Evolutionary conservation across 2,888 invertebrate species (phyloP), one percentile per base, ranked within the genome.

Genomic region (Melinaea marsaeus): DNA sequence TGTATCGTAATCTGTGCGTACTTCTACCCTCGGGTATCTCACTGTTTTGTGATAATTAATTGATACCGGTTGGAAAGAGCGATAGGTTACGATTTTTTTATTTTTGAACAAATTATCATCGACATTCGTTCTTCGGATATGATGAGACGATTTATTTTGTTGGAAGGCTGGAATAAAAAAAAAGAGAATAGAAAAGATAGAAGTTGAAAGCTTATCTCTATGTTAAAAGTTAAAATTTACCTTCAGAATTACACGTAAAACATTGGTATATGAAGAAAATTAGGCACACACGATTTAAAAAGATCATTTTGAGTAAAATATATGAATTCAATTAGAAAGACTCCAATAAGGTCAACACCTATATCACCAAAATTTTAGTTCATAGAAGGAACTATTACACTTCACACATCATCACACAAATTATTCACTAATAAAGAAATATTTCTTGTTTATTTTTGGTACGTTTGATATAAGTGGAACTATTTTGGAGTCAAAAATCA

Each of bases 1-100:
- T 66, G 87, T 83, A 72, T 90, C 90, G 60, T 90, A 89, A 60
- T 90, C 90, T 0, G 81, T 73, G 56, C 81, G 77, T 55, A 86
- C 88, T 37, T 88, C 87, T 48, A 79, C 73, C 66, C 81, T 79
- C 1, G 86, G 85, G 67, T 88, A 88, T 6, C 51, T 51, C 51
- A 80, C 71, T 0, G 80, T 73, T 69, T 88, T 88, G 54, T 82
- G 86, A 67, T 83, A 83, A 71, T 85, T 85, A 3, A 82, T 77
- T 32, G 87, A 80, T 5, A 85, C 79, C 47, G 88, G 89, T 69
- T 88, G 88, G 67, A 83, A 88, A 0, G 88, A 88, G 6, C 86
- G 77, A 66, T 89, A 90, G 0, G 84, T 83, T 2, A 84, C 75
- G 54, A 74, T 68, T 64, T 83, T 86, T 69, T 84, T 81, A 32